Evolutionary conservation across 2,888 invertebrate genomes (phyloP).

Genomic region (Drosophila koepferae): DNA sequence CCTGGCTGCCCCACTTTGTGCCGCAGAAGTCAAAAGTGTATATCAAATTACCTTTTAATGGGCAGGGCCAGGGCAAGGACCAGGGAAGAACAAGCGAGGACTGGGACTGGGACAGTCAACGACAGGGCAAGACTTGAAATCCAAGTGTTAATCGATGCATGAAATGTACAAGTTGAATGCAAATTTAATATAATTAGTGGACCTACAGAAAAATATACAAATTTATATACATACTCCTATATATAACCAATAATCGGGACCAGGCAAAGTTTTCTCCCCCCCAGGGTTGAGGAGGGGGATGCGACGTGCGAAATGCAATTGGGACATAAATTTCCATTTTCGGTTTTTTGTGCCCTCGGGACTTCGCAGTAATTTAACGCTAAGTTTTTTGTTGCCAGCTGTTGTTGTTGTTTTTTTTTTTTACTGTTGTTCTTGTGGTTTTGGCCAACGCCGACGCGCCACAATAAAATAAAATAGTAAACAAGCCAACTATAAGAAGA

Average conservation of each 20-base stretch:
- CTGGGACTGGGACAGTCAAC: not conserved
- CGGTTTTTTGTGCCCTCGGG: conserved; percentile 76
- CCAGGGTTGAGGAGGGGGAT: not conserved
- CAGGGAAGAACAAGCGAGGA: not conserved
- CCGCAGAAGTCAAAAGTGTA: conserved; percentile 52
- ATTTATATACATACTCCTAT: not conserved
- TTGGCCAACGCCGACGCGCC: conserved; percentile 40
- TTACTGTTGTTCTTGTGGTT: conserved; percentile 20
- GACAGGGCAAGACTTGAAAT: conserved; percentile 15
- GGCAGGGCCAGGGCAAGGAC: conserved; percentile 23
- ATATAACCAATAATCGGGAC: conserved; percentile 66
- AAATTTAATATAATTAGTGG: conserved; percentile 74
- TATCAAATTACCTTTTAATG: conserved; percentile 74
- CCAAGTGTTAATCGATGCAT: conserved; percentile 46
- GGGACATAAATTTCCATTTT: conserved; percentile 81
- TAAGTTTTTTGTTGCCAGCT: conserved; percentile 59
- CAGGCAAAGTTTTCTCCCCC: conserved; percentile 47
- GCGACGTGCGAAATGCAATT: conserved; percentile 68
- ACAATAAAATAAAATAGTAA: conserved; percentile 79
- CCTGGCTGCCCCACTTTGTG: not conserved
- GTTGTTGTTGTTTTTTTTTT: conserved; percentile 1
- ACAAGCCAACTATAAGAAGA: conserved; percentile 56
- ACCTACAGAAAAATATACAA: conserved; percentile 6
- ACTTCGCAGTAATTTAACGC: conserved; percentile 78
- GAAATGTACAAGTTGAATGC: conserved; percentile 64